These are phyloP conservation scores for Aphidoletes aphidimyza DNA, from an alignment of 2,888 invertebrate species.

Conservation along the genomic window DNA sequence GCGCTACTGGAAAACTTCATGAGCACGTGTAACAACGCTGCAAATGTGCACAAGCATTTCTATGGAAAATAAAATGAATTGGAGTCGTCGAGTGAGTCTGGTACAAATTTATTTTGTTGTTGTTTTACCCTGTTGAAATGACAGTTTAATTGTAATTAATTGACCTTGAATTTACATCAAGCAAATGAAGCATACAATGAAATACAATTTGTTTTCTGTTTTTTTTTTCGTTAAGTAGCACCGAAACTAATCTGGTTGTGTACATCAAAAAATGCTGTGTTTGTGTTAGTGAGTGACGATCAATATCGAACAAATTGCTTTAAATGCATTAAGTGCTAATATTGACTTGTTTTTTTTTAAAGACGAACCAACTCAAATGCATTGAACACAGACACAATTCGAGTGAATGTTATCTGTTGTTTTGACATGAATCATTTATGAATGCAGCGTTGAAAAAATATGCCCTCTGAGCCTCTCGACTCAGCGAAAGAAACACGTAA, in stretches of 20 bases:
- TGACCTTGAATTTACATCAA: conserved; percentile 29
- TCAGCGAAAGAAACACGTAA: background rate
- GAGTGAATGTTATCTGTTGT: conserved; percentile 33
- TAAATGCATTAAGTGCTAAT: background rate
- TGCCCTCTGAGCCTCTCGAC: conserved; percentile 1
- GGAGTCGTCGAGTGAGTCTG: too few species aligned
- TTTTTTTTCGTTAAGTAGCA: too few species aligned
- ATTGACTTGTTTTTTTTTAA: background rate
- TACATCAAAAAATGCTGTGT: background rate
- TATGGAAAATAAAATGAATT: too few species aligned
- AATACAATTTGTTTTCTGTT: too few species aligned
- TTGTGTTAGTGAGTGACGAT: too few species aligned
- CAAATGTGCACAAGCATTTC: background rate
- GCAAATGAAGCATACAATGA: background rate
- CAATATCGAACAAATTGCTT: conserved; percentile 15
- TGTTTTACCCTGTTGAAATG: background rate
- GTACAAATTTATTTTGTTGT: background rate
- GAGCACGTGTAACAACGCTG: conserved; percentile 1
- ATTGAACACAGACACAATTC: background rate
- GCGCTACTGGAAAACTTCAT: background rate
- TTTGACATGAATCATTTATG: conserved; percentile 51
- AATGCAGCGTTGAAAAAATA: background rate
- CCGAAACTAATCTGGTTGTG: background rate
- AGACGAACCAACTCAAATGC: too few species aligned
- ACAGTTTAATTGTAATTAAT: conserved; percentile 35